Evolutionary conservation across 2,888 invertebrate genomes (phyloP).

Genomic region (Trimorus sp.): DNA sequence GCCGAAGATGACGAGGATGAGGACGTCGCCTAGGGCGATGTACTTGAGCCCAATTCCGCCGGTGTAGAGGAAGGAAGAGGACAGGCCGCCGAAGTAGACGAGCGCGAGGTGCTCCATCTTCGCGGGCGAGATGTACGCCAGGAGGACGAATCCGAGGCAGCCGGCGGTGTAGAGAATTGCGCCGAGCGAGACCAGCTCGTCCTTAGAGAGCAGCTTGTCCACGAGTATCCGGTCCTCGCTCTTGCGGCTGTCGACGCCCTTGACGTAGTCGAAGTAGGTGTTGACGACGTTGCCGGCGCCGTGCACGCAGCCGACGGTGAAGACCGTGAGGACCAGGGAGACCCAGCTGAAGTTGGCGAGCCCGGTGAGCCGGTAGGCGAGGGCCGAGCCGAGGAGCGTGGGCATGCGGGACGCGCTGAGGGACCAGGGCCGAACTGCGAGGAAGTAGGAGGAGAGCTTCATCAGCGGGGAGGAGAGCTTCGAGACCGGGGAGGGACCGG

Average conservation of each 20-base stretch:
- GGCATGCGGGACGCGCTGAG: constrained; percentile 95
- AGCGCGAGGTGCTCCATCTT: constrained; percentile 97
- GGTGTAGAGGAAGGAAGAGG: constrained; percentile 97
- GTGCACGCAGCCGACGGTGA: constrained; percentile 95
- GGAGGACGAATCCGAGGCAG: constrained; percentile 90
- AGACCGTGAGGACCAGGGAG: constrained; percentile 90
- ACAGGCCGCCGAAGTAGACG: constrained; percentile 97
- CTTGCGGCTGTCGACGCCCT: constrained; percentile 95
- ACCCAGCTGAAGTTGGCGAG: constrained; percentile 90
- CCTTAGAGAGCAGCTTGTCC: constrained; percentile 93
- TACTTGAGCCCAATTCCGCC: constrained; percentile 98
- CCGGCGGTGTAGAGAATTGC: constrained; percentile 94
- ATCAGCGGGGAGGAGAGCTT: constrained; percentile 84
- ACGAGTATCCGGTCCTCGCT: constrained; percentile 97
- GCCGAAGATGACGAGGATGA: constrained; percentile 96
- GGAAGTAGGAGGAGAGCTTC: constrained; percentile 93
- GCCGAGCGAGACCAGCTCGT: constrained; percentile 93
- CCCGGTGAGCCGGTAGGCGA: constrained; percentile 92
- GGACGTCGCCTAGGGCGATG: constrained; percentile 95
- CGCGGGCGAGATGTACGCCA: constrained; percentile 92
- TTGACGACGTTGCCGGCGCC: constrained; percentile 98
- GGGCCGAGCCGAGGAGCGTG: constrained; percentile 92
- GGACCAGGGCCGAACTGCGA: constrained; percentile 97
- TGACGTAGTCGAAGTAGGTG: constrained; percentile 97
- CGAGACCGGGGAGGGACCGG: constrained; percentile 55